These are phyloP conservation scores for Spilosoma lubricipeda DNA, from an alignment of 2,888 invertebrate species.

Conservation along the genomic window DNA sequence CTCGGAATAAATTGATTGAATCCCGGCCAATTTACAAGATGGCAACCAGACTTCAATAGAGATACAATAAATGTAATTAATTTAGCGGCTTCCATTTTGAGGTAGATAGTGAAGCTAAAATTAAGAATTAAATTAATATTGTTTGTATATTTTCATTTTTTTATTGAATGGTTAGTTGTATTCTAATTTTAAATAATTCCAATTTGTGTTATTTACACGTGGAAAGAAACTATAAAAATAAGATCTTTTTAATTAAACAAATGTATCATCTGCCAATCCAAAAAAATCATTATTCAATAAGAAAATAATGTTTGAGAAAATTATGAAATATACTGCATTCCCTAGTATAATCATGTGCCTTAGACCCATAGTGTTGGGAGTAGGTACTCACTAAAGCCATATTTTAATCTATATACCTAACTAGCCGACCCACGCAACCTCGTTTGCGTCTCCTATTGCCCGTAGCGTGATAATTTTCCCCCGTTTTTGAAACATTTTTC, in stretches of 20 bases:
- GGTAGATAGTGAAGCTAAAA: neutral
- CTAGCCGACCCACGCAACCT: too few relatives aligned
- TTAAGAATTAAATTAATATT: too few relatives aligned
- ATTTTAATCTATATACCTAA: too few relatives aligned
- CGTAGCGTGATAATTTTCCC: too few relatives aligned
- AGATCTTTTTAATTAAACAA: neutral
- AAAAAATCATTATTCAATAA: neutral
- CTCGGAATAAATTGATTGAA: slow-evolving; percentile 5
- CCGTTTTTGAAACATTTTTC: too few relatives aligned
- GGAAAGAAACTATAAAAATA: neutral
- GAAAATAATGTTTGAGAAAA: neutral
- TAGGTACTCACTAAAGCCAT: too few relatives aligned
- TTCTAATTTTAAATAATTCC: neutral
- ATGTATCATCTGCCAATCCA: neutral
- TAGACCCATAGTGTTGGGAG: neutral
- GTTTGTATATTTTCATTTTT: neutral
- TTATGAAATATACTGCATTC: neutral
- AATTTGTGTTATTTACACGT: neutral
- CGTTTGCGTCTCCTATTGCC: too few relatives aligned
- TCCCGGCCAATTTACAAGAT: neutral
- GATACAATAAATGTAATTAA: neutral
- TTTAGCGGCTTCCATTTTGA: neutral
- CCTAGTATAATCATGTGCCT: neutral
- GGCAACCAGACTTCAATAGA: slow-evolving; percentile 5
- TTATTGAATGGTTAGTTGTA: too few relatives aligned